Base-by-base conservation (phyloP, 2,888 invertebrate species). In the Drosophila glabriapex region DNA sequence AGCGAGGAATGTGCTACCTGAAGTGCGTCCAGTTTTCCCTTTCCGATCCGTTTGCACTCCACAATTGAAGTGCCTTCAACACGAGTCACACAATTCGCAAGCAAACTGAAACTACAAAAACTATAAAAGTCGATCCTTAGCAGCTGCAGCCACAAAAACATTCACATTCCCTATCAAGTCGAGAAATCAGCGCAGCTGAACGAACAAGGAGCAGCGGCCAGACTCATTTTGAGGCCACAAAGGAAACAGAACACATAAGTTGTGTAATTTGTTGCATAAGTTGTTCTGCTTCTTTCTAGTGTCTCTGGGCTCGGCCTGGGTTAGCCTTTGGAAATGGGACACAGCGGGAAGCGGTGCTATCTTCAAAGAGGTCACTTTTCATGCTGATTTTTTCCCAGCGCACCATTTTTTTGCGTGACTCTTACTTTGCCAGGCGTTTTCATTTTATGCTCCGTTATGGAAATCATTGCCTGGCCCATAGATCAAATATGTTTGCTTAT, bases 51-150 rank as follows among this genome's bases (percentile, higher is more conserved):
- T 37, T 43, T 25, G 5, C 50, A 6, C 25, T 41, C n/a, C 19
- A 35, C 33, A 29, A n/a, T 16, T 31, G 46, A 46, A 46, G 46
- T 37, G 16, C 31, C 16, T 12, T 29, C 14, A 90, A 88, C 89
- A 89, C 90, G 90, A 88, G 91, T 85, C 91, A 83, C 73, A 79
- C 73, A 79, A 74, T 55, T 60, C 43, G 37, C 67, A 53, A 52
- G 1, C 28, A 29, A 28, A n/a, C 19, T 60, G 62, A 25, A 55
- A 68, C n/a, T 50, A 49, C 4, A 52, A 54, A 66, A 56, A 62
- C 28, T 46, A 49, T 55, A 43, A 62, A 60, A 67, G 65, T 70
- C 81, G 64, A 61, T 67, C 66, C 61, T 60, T 70, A 7, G 25
- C 79, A 78, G 75, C 75, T 78, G 75, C 67, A 37, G 46, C 22